Percentiles rank a stretch among this genome's conserved stretches.
Evolutionary conservation across 2,888 invertebrate genomes (phyloP).

Genomic region (Sphecodes monilicornis): DNA sequence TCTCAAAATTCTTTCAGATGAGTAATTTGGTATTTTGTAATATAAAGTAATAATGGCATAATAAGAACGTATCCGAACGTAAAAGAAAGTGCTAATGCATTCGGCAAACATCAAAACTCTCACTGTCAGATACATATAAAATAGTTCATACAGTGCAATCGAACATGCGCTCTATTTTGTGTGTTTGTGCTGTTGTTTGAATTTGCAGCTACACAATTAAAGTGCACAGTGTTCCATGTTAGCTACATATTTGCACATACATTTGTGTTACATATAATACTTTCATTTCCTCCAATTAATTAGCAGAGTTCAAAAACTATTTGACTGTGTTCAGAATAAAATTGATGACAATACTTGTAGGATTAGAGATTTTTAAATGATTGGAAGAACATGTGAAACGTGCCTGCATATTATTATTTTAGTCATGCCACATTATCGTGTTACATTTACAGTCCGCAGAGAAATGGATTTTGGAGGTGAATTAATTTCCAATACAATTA

Average conservation of each 20-base stretch:
- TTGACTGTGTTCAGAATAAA: neutral
- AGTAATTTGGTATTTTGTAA: slow-evolving; percentile 29
- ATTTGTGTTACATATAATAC: slow-evolving; percentile 46
- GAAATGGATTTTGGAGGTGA: slow-evolving; percentile 24
- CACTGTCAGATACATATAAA: slow-evolving; percentile 84
- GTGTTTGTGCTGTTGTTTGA: slow-evolving; percentile 72
- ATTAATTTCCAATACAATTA: slow-evolving; percentile 32
- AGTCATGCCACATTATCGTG: slow-evolving; percentile 56
- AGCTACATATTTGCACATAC: slow-evolving; percentile 62
- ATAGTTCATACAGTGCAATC: slow-evolving; percentile 81
- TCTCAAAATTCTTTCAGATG: neutral
- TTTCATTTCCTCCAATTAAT: slow-evolving; percentile 4
- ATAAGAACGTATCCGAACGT: slow-evolving; percentile 59
- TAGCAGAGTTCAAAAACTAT: neutral
- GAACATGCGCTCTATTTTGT: slow-evolving; percentile 82
- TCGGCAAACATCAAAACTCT: slow-evolving; percentile 84
- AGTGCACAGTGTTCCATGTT: slow-evolving; percentile 65
- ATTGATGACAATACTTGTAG: neutral
- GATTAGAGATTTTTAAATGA: neutral
- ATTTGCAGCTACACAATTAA: slow-evolving; percentile 69
- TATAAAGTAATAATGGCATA: slow-evolving; percentile 49
- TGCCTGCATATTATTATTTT: slow-evolving; percentile 43
- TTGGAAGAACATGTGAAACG: slow-evolving; percentile 40
- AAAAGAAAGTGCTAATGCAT: slow-evolving; percentile 82
- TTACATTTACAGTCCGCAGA: slow-evolving; percentile 26